Percentiles rank a stretch among this genome's conserved stretches.
phyloP scores from a whole-genome alignment of 2,113 vertebrate species.

The Pithys albifrons region DNA sequence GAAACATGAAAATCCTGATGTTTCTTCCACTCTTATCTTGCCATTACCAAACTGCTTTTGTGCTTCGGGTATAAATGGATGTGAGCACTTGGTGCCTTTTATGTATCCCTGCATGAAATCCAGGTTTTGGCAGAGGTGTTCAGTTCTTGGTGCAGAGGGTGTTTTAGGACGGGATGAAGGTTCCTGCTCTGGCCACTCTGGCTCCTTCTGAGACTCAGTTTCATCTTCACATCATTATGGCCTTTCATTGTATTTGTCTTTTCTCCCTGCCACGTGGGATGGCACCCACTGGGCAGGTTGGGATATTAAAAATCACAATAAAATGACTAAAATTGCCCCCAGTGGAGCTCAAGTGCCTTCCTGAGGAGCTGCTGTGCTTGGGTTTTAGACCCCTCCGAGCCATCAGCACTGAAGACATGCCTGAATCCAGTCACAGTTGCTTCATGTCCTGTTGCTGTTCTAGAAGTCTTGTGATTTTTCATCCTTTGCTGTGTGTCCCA shows the following conservation, averaged over 20 bases:
- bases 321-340: not conserved
- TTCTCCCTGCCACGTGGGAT: not conserved
- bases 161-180: not conserved
- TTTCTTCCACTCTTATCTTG: not conserved
- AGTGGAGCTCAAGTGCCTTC: not conserved
- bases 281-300: not conserved
- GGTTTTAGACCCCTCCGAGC: not conserved
- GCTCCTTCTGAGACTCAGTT: not conserved
- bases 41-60: not conserved
- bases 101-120: not conserved
- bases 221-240: not conserved
- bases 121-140: not conserved
- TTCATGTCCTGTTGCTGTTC: not conserved
- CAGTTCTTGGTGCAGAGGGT: not conserved
- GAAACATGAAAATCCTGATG: not conserved
- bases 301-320: not conserved
- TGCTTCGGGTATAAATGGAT: not conserved
- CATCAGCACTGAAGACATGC: not conserved
- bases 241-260: rapidly evolving
- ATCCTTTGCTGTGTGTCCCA: not conserved
- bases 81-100: not conserved
- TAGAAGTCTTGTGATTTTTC: not conserved
- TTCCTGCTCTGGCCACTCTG: not conserved
- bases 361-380: not conserved
- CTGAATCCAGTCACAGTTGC: not conserved